These are phyloP conservation scores for Darevskia mixta DNA, from an alignment of 2,797 vertebrate species.

Conservation along the genomic window DNA sequence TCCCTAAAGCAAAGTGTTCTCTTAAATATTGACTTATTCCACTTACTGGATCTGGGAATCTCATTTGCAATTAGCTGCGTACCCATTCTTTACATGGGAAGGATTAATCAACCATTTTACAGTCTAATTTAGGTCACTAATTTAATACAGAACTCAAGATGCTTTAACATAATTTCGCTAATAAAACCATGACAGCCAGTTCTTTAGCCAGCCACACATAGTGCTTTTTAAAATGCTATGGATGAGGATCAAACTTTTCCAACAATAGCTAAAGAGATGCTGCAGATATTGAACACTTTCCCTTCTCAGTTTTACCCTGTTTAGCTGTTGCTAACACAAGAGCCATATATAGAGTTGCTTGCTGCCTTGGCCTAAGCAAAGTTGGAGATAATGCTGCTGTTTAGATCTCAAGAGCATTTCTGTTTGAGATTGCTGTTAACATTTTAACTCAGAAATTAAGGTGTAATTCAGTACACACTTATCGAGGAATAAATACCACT, in stretches of 20 bases:
- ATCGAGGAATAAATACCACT: not conserved
- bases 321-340: too few species aligned
- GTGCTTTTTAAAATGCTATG: slow-evolving; percentile 60
- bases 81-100: slow-evolving; percentile 73
- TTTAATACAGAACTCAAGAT: slow-evolving; percentile 81
- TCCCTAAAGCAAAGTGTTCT: slow-evolving; percentile 52
- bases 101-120: slow-evolving; percentile 85
- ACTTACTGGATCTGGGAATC: slow-evolving; percentile 65
- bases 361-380: not conserved
- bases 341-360: not conserved
- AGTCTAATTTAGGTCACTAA: slow-evolving; percentile 82
- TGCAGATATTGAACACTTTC: slow-evolving; percentile 3
- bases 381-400: not conserved
- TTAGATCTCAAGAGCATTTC: not conserved
- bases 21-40: slow-evolving; percentile 69
- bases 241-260: slow-evolving; percentile 13
- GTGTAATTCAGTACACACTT: not conserved
- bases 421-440: not conserved
- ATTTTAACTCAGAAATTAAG: not conserved
- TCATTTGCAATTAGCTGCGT: slow-evolving; percentile 71
- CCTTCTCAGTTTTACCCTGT: slow-evolving; percentile 6
- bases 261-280: not conserved
- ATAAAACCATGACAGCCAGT: slow-evolving; percentile 76
- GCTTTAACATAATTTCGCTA: slow-evolving; percentile 73
- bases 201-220: slow-evolving; percentile 39